Evolutionary conservation across 37 sponge, comb jelly and placozoan genomes (phyloP), one percentile per base, ranked within the genome.

Genomic region (Hexactinellida sp.): DNA sequence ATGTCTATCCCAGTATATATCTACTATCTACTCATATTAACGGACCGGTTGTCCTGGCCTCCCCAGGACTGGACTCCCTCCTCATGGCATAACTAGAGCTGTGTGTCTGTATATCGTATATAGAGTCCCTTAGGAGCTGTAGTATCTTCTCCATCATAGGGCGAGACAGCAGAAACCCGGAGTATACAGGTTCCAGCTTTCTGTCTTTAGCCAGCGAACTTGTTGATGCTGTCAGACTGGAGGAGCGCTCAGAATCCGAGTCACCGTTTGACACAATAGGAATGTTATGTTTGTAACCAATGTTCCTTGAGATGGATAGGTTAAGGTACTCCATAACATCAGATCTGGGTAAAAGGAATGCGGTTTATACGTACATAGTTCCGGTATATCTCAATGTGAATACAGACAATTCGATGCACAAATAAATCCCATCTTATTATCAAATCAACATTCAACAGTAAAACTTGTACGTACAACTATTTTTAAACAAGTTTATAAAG

Each of bases 61-160:
- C 76, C 76, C 28, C 30, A n/a, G 76, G 76, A 7, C 3, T 63
- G 13, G 76, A 63, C 5, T 63, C 76, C 25, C 76, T 23, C 34
- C 76, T 63, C 25, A 63, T 3, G 3, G 76, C 76, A 63, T 63
- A 63, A 25, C 76, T 23, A 10, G 76, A 63, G 47, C 47, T 41
- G n/a, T n/a, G n/a, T 47, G 52, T 47, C 76, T 63, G 76, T 63
- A 63, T 63, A 63, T 63, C 76, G 34, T 63, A 63, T 3, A 63
- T 63, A 63, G 76, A 7, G 5, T 63, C 76, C 34, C 30, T 63
- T n/a, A 63, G 13, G 19, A 63, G 34, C 76, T 63, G 76, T 23
- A 63, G 34, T 23, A 63, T 63, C 76, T 63, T 63, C 76, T 63
- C 76, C 34, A 63, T 63, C 76, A 63, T 63, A n/a, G 76, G 76